Percentiles rank a stretch among this genome's conserved stretches.
These are phyloP conservation scores for Rhinophrynus dorsalis DNA, from an alignment of 2,797 vertebrate species.

Conservation along the genomic window DNA sequence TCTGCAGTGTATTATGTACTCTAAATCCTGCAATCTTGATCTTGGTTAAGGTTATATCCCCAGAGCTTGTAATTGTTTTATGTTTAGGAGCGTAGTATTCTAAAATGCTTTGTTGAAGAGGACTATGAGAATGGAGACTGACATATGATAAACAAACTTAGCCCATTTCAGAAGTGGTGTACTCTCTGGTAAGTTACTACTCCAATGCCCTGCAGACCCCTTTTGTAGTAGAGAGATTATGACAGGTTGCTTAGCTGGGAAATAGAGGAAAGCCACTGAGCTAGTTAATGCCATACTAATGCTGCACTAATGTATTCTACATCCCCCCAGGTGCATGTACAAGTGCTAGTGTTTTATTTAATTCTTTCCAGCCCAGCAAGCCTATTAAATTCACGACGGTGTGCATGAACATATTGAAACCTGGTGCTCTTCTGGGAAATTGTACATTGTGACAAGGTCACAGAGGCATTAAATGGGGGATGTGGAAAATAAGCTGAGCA, in stretches of 20 bases:
- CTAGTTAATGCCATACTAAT: constrained; percentile 15
- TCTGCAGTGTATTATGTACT: too few relatives aligned
- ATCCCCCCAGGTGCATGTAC: constrained; percentile 10
- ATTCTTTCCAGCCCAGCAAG: constrained; percentile 20
- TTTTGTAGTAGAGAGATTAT: not conserved
- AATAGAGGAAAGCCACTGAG: not conserved
- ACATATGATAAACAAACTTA: not conserved
- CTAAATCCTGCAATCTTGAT: too few relatives aligned
- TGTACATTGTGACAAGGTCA: not conserved
- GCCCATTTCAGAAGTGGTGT: not conserved
- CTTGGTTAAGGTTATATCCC: too few relatives aligned
- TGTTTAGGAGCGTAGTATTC: too few relatives aligned
- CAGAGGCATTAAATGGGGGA: not conserved
- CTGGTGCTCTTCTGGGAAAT: not conserved
- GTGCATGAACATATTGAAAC: not conserved
- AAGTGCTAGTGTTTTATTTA: constrained; percentile 8
- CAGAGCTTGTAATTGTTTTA: too few relatives aligned
- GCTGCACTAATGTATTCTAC: constrained; percentile 12
- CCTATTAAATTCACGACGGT: not conserved
- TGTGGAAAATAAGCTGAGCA: too few relatives aligned
- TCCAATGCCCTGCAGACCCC: not conserved
- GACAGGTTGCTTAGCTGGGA: constrained; percentile 1
- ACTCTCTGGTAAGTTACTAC: not conserved
- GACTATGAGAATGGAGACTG: not conserved
- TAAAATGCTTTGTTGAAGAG: too few relatives aligned